A percentile compares a stretch with the other conserved stretches of the same genome.
phyloP scores from a whole-genome alignment of 2,797 vertebrate species.

The Denticeps clupeoides region DNA sequence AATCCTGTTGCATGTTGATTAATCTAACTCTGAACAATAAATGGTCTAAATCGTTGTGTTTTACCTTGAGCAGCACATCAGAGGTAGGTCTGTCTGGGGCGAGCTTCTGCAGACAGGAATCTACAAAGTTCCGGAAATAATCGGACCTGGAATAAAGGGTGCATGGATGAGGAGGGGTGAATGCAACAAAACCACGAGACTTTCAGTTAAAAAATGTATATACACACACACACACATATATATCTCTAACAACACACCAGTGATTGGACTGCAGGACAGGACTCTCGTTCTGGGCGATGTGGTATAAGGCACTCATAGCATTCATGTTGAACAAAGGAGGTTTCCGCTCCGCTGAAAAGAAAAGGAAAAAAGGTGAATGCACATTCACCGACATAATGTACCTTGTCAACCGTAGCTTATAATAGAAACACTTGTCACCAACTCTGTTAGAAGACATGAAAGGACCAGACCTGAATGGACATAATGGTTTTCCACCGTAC shows the following conservation, averaged over 20 bases:
- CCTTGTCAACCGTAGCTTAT: no score
- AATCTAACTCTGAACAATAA: no score
- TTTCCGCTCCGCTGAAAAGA: slow-evolving; percentile 75
- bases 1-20: no score
- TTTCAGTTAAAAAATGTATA: no score
- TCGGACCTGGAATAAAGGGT: slow-evolving; percentile 63
- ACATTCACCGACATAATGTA: slow-evolving; percentile 4
- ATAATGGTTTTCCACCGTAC: no score
- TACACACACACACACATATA: no score
- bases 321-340: slow-evolving; percentile 95
- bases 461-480: no score
- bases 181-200: no score
- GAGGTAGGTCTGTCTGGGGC: slow-evolving; percentile 87
- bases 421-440: no score
- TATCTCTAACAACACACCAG: no score
- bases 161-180: neutral
- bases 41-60: neutral
- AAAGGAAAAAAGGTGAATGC: slow-evolving; percentile 10
- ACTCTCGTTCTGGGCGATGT: slow-evolving; percentile 93
- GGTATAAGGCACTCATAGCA: slow-evolving; percentile 97
- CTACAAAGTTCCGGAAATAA: slow-evolving; percentile 90
- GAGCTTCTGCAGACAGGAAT: slow-evolving; percentile 89
- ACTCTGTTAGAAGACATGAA: no score
- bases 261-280: slow-evolving; percentile 84
- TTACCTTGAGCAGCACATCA: slow-evolving; percentile 84